Conservation (phyloP, 2,888 invertebrate genomes). For the Caprella mutica region DNA sequence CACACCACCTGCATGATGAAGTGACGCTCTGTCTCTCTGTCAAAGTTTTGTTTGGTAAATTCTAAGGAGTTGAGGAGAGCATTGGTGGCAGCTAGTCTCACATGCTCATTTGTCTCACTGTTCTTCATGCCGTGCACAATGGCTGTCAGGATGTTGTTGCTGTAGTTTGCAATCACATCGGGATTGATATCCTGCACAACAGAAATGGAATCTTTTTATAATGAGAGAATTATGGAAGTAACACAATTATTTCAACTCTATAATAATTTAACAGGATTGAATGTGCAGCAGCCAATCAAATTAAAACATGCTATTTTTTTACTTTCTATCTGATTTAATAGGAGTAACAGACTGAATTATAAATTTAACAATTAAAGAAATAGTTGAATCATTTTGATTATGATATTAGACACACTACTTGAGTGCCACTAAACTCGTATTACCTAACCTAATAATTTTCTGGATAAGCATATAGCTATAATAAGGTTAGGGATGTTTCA, state of each 20-base stretch:
- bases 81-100: slow-evolving; percentile 89
- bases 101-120: slow-evolving; percentile 83
- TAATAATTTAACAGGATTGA: no score
- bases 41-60: slow-evolving; percentile 97
- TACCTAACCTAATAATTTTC: neutral
- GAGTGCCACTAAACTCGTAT: neutral
- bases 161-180: slow-evolving; percentile 78
- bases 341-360: no score
- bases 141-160: slow-evolving; percentile 93
- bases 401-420: neutral
- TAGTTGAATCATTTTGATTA: no score
- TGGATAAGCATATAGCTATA: no score
- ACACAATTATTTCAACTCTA: no score
- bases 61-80: slow-evolving; percentile 94
- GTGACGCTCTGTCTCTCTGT: slow-evolving; percentile 56
- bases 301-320: no score
- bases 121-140: slow-evolving; percentile 98
- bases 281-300: no score
- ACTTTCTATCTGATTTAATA: no score
- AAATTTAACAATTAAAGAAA: no score
- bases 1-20: slow-evolving; percentile 60
- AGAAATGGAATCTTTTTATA: no score
- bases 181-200: slow-evolving; percentile 49
- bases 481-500: slow-evolving; percentile 40
- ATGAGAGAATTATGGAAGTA: no score